Base-by-base conservation (phyloP, 1,140 invertebrate genomes). In the Drosophila bifasciata region DNA sequence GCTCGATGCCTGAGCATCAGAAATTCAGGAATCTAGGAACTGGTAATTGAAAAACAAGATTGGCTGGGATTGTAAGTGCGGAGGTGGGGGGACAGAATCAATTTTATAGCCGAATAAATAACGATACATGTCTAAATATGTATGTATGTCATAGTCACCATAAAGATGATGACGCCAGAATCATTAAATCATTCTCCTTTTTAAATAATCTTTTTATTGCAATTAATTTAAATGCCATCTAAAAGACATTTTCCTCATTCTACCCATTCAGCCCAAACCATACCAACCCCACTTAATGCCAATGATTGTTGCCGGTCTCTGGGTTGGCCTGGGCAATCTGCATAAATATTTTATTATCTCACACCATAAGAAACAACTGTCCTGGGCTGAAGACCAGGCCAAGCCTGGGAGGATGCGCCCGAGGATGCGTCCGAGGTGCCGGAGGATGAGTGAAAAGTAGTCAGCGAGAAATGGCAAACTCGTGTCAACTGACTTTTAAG, bases 331-430 rank as follows among this genome's bases (percentile, higher is more conserved):
- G 15, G 49, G 57, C 73, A 70, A 80, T 85, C 81, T 85, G 77
- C 81, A 81, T 86, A 81, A 86, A 86, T 86, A 69, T 86, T 86
- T 86, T 81, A 86, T 86, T 85, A 81, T 86, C 76, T 85, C 81
- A 86, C 77, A 86, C 81, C 73, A 59, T 68, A 53, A 56, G 75
- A 46, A 56, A 67, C 60, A 60, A 61, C 62, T 60, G 67, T 66
- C 49, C 49, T n/a, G n/a, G 63, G 73, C 57, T 52, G 53, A 45
- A 71, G 60, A 59, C 28, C 46, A n/a, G 40, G 25, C 41, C 19
- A 40, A 28, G 45, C n/a, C n/a, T n/a, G 28, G 48, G 28, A 45
- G 46, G 28, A 32, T 13, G 32, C 9, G 32, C 3, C 3, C 11
- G 32, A 36, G 32, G 11, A 11, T n/a, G n/a, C n/a, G 32, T 36